Conservation (phyloP, 2,113 vertebrate genomes). For the Isichthys henryi region DNA sequence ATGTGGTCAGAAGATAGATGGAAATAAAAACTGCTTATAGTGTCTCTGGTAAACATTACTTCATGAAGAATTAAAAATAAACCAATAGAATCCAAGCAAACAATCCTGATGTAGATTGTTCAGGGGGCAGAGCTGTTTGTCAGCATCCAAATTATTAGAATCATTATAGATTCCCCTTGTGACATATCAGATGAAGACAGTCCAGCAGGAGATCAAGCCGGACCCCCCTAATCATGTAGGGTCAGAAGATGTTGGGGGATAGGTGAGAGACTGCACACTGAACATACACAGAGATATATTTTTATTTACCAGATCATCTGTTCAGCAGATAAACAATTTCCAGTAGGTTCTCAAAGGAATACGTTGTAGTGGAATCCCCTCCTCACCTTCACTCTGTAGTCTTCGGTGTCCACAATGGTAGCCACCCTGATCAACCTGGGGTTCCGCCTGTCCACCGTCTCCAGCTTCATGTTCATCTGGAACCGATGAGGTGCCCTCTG, state of each 20-base stretch:
- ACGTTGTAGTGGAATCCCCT: not conserved
- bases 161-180: not conserved
- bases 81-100: not conserved
- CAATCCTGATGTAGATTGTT: not conserved
- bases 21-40: too few species aligned
- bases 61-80: not conserved
- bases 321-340: not conserved
- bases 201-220: not conserved
- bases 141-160: not conserved
- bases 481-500: constrained; percentile 71
- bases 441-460: constrained; percentile 73
- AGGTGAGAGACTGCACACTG: not conserved
- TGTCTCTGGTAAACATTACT: not conserved
- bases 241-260: not conserved
- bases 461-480: constrained; percentile 67
- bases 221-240: not conserved
- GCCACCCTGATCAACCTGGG: constrained; percentile 74
- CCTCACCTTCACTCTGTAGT: constrained; percentile 68
- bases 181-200: not conserved
- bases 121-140: not conserved
- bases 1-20: too few species aligned
- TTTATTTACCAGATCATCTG: not conserved
- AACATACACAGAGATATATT: not conserved
- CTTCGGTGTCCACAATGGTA: constrained; percentile 63
- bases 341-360: not conserved